Evolutionary conservation across 2,888 invertebrate genomes (phyloP).

Genomic region (Flexamia atlantica): DNA sequence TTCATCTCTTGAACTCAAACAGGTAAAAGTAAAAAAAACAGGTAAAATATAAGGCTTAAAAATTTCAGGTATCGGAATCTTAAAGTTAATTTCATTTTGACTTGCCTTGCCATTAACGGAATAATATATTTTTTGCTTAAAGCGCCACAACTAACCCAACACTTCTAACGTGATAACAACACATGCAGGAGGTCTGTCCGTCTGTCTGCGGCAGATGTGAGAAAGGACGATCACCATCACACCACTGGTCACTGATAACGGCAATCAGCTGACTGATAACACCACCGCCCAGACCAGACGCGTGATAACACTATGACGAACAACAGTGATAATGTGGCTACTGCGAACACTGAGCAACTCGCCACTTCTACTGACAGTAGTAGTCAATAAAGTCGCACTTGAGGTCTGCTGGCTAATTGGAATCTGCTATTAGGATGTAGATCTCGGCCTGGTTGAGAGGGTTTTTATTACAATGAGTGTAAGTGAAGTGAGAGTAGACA

Average conservation of each 20-base stretch:
- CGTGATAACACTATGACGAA: conserved; percentile 10
- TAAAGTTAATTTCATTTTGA: too few relatives aligned
- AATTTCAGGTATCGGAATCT: too few relatives aligned
- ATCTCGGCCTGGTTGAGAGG: neutral
- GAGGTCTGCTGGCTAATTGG: conserved; percentile 8
- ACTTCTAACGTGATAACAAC: too few relatives aligned
- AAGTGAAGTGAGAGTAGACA: neutral
- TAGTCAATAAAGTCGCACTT: neutral
- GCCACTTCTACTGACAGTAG: too few relatives aligned
- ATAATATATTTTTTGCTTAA: too few relatives aligned
- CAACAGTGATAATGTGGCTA: neutral
- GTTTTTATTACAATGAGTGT: conserved; percentile 13
- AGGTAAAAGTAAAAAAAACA: too few relatives aligned
- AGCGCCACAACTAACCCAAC: too few relatives aligned
- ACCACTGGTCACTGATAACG: conserved; percentile 33
- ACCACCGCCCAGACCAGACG: neutral
- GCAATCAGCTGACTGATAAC: conserved; percentile 37
- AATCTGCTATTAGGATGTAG: neutral
- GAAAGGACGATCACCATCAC: conserved; percentile 5
- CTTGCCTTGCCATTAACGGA: too few relatives aligned
- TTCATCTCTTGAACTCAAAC: too few relatives aligned
- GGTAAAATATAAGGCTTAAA: too few relatives aligned
- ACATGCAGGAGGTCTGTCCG: neutral
- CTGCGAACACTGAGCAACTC: neutral
- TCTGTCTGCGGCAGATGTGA: conserved; percentile 5